These are phyloP conservation scores for Orthonyx spaldingii DNA, from an alignment of 2,113 vertebrate genomes.

Conservation along the genomic window DNA sequence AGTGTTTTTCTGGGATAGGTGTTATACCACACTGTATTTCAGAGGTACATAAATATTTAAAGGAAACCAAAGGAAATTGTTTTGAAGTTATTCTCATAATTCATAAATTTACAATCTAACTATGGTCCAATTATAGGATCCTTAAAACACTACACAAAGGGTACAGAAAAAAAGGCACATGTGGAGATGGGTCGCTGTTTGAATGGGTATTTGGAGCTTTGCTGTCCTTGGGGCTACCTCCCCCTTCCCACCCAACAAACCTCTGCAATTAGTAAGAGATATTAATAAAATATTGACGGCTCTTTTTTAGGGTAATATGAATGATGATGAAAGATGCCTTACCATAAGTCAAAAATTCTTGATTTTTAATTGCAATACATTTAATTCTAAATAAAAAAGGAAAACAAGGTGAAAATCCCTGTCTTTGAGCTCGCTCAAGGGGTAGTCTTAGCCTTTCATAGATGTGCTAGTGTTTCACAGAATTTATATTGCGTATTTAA, in stretches of 20 bases:
- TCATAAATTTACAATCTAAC: not conserved
- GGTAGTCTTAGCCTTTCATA: not conserved
- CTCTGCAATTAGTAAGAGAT: not conserved
- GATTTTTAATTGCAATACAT: not conserved
- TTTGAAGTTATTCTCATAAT: not conserved
- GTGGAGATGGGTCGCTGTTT: not conserved
- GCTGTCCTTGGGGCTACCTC: not conserved
- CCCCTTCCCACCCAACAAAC: not conserved
- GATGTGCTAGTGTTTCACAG: not conserved
- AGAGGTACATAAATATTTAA: no score
- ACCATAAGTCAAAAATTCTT: not conserved
- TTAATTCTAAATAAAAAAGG: not conserved
- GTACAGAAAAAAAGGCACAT: not conserved
- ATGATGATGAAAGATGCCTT: not conserved
- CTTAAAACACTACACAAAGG: not conserved
- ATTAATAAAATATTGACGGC: slow-evolving; percentile 25
- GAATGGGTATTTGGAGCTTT: not conserved
- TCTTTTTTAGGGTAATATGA: slow-evolving; percentile 32
- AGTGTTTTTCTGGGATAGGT: not conserved
- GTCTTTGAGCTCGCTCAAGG: not conserved
- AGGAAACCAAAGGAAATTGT: not conserved
- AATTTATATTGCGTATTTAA: not conserved
- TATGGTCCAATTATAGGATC: not conserved
- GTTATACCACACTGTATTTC: not conserved
- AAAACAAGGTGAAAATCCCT: not conserved